Evolutionary conservation across 2,888 invertebrate species (phyloP).

Genomic region (Malthinus flaveolus): DNA sequence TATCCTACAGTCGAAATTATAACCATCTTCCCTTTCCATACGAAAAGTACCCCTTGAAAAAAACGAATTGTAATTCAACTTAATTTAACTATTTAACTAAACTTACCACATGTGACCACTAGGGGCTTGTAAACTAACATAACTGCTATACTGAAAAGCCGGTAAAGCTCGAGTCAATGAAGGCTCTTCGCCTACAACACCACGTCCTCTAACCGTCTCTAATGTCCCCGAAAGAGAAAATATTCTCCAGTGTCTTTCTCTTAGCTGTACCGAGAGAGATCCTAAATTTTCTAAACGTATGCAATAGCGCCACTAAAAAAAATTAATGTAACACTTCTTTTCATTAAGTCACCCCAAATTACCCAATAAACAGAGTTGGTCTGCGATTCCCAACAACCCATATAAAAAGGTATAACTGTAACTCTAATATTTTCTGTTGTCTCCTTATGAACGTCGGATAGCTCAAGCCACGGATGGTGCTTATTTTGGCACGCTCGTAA

Average conservation of each 20-base stretch:
- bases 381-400: constrained; percentile 92
- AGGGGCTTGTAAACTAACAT: constrained; percentile 94
- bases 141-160: constrained; percentile 97
- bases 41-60: constrained; percentile 87
- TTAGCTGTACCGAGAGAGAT: constrained; percentile 83
- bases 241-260: constrained; percentile 98
- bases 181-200: constrained; percentile 98
- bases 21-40: constrained; percentile 96
- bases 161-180: constrained; percentile 84
- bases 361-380: constrained; percentile 93
- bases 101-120: constrained; percentile 96
- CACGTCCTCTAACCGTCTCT: constrained; percentile 92
- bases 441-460: constrained; percentile 96
- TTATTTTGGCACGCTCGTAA: constrained; percentile 95
- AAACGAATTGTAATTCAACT: constrained; percentile 2
- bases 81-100: not conserved
- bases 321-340: not conserved
- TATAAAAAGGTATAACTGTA: constrained; percentile 98
- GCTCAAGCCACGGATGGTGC: constrained; percentile 95
- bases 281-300: constrained; percentile 95
- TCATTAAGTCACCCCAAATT: not conserved
- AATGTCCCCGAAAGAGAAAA: constrained; percentile 92
- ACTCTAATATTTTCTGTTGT: constrained; percentile 95
- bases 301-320: constrained; percentile 91
- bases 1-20: constrained; percentile 95